Conservation (phyloP, 2,113 vertebrate species). For the Rutilus rutilus region DNA sequence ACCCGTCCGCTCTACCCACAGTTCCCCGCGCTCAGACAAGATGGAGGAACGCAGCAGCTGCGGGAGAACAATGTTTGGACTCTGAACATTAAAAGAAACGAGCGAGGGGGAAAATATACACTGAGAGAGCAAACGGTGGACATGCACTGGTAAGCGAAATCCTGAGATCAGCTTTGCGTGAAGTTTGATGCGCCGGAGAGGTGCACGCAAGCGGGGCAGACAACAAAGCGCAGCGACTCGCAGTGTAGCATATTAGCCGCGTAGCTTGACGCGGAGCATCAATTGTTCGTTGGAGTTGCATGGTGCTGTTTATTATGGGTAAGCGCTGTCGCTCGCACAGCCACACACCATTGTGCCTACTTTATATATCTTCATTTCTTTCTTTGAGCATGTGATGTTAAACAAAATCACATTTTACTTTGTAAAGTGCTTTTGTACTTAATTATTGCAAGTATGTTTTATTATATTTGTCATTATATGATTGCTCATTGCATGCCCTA, state of each 20-base stretch:
- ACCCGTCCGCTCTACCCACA: slow-evolving; percentile 76
- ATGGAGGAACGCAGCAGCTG: slow-evolving; percentile 82
- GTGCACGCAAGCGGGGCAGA: slow-evolving; percentile 41
- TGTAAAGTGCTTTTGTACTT: not conserved
- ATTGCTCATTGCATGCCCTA: not conserved
- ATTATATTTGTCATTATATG: not conserved
- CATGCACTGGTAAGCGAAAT: slow-evolving; percentile 72
- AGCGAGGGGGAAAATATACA: slow-evolving; percentile 57
- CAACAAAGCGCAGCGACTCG: slow-evolving; percentile 55
- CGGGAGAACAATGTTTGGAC: slow-evolving; percentile 81
- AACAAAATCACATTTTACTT: not conserved
- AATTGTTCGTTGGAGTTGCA: slow-evolving; percentile 75
- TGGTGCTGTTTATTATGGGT: slow-evolving; percentile 71
- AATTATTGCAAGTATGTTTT: not conserved
- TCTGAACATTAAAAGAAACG: slow-evolving; percentile 67
- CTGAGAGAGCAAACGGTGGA: slow-evolving; percentile 65
- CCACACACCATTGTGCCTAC: slow-evolving; percentile 57
- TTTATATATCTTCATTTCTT: not conserved
- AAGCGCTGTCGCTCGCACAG: slow-evolving; percentile 39
- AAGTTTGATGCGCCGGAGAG: not conserved
- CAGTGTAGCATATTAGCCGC: slow-evolving; percentile 60
- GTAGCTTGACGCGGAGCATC: slow-evolving; percentile 68
- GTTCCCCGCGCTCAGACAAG: slow-evolving; percentile 78
- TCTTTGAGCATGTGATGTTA: not conserved
- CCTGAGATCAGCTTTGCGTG: not conserved